Base-by-base conservation (phyloP, 2,113 vertebrate genomes). In the Ellobius talpinus region DNA sequence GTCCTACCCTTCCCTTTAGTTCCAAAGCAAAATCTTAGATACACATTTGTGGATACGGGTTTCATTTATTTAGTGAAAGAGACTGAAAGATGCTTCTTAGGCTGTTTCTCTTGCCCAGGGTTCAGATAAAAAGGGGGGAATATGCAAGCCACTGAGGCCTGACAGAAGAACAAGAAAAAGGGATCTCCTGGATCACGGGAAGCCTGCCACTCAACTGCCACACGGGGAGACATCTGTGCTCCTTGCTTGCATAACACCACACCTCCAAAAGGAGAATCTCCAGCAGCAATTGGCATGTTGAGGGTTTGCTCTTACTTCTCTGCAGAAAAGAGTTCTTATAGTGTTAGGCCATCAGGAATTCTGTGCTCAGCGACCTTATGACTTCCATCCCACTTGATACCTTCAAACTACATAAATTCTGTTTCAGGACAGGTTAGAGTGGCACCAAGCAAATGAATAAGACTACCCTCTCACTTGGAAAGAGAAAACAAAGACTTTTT, bases 21-120 rank as follows among this genome's bases (percentile, higher is more conserved):
- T 96, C 84, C 58, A 92, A 97, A 89, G 87, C 91, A 91, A 95
- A 82, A 39, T 91, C 91, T 94, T 94, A 96, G 95, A 87, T 88
- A 95, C 21, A 52, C 89, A 78, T 84, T 89, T 96, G 70, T 39
- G 6, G 31, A 29, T 58, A 70, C 90, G 88, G n/a, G 90, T 94
- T 92, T 74, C 81, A 68, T 95, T 93, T 93, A 47, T 84, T 89
- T 91, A 13, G 65, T 70, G 26, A 68, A 94, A 12, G 23, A 24
- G 33, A 50, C 55, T n/a, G 68, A 96, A 92, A 70, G 89, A 68
- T 93, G 52, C 24, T 8, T 70, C 81, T 68, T 24, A 47, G 77
- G 55, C 31, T 79, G 21, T 72, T 96, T 89, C 77, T 24, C 55
- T 97, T 87, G 52, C 47, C 72, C 52, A 74, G 42, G 26, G 87